phyloP scores from a whole-genome alignment of 53 echinoderm and acorn worm genomes.

The Paracentrotus lividus region DNA sequence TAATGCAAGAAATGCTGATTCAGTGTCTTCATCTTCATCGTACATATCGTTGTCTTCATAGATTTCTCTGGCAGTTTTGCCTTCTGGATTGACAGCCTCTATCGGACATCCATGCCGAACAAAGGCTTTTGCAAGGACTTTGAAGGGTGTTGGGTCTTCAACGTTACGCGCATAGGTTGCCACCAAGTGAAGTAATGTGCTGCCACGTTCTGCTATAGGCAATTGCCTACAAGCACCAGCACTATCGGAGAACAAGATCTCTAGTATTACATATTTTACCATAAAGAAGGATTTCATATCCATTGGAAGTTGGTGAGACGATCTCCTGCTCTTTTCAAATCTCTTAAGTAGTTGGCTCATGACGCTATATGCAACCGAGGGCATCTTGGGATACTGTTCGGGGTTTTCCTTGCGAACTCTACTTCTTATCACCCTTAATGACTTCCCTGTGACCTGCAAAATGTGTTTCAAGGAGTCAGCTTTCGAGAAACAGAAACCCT shows the following conservation, averaged over 20 bases:
- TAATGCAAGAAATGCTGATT: neutral
- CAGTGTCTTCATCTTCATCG: no score
- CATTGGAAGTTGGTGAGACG: neutral
- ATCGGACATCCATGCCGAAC: slow-evolving; percentile 24
- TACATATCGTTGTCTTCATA: no score
- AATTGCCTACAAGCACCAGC: neutral
- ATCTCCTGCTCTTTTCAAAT: no score
- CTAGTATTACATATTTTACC: neutral
- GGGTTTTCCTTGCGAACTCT: neutral
- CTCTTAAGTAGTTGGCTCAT: neutral
- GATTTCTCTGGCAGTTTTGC: neutral
- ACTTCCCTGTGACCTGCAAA: neutral
- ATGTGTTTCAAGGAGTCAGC: neutral
- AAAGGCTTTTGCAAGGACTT: neutral
- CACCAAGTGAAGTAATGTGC: neutral
- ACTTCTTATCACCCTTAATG: neutral
- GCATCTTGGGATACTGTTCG: slow-evolving; percentile 1
- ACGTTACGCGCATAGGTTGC: neutral
- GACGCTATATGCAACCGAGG: neutral
- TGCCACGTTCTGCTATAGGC: no score
- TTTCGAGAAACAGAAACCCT: neutral
- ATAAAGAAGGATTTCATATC: neutral
- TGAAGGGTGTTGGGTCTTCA: neutral
- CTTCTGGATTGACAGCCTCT: neutral
- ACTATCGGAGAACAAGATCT: neutral